Evolutionary conservation across 2,888 invertebrate genomes (phyloP).

Genomic region (Eulithis testata): DNA sequence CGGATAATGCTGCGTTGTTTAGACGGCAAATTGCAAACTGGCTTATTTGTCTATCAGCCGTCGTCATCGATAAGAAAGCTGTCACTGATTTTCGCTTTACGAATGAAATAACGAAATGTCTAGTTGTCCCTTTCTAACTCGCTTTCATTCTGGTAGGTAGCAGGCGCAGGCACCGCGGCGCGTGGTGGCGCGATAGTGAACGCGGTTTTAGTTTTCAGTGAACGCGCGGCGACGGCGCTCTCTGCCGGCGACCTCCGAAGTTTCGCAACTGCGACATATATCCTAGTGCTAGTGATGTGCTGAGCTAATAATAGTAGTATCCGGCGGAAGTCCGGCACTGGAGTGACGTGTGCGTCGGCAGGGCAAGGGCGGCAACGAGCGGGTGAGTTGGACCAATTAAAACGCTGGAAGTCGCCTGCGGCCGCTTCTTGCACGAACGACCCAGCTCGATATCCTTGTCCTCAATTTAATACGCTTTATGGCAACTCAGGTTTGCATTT

Average conservation of each 20-base stretch:
- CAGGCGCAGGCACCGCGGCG: slow-evolving; percentile 42
- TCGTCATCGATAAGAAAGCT: slow-evolving; percentile 66
- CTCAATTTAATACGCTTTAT: slow-evolving; percentile 78
- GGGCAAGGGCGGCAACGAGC: slow-evolving; percentile 56
- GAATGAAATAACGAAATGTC: slow-evolving; percentile 76
- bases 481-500: slow-evolving; percentile 68
- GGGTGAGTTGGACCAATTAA: slow-evolving; percentile 63
- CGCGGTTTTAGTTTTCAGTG: slow-evolving; percentile 77
- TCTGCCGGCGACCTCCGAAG: slow-evolving; percentile 74
- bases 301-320: slow-evolving; percentile 56
- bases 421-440: slow-evolving; percentile 51
- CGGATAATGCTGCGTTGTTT: neutral
- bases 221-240: slow-evolving; percentile 76
- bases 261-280: slow-evolving; percentile 65
- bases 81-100: slow-evolving; percentile 59
- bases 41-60: slow-evolving; percentile 45
- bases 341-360: slow-evolving; percentile 52
- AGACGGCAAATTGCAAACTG: slow-evolving; percentile 38
- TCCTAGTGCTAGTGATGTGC: slow-evolving; percentile 78
- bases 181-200: slow-evolving; percentile 61
- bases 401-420: slow-evolving; percentile 49
- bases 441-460: slow-evolving; percentile 75
- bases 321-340: slow-evolving; percentile 59
- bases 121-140: slow-evolving; percentile 75
- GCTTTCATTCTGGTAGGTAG: slow-evolving; percentile 70